Evolutionary conservation across 2,888 invertebrate species (phyloP).

Genomic region (Uropetala carovei): DNA sequence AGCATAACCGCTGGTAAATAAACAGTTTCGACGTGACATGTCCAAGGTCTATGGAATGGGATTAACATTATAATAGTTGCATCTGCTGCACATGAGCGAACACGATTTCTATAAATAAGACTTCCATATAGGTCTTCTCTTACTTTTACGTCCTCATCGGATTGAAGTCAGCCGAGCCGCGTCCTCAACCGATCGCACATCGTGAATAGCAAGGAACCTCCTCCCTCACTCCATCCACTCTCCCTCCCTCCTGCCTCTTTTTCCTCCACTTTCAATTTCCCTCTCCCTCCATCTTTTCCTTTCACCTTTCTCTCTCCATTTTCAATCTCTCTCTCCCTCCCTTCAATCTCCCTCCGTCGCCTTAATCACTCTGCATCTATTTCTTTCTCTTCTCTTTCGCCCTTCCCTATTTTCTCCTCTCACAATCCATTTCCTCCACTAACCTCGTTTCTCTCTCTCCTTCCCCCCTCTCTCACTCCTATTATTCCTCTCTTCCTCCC

Average conservation of each 20-base stretch:
- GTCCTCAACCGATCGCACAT: background rate
- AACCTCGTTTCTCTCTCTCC: background rate
- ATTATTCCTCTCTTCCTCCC: background rate
- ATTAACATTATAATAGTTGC: conserved; percentile 55
- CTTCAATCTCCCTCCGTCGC: background rate
- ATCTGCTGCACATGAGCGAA: conserved; percentile 29
- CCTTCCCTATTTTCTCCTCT: background rate
- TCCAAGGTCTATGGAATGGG: background rate
- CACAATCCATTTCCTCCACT: background rate
- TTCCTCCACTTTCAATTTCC: background rate
- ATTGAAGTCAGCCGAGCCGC: background rate
- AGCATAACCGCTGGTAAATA: background rate
- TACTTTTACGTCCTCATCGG: background rate
- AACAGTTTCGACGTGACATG: background rate
- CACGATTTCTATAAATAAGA: conserved; percentile 52
- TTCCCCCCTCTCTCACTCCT: background rate
- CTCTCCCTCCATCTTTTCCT: background rate
- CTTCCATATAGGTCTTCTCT: conserved; percentile 54
- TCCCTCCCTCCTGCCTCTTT: background rate
- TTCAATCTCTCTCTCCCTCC: background rate
- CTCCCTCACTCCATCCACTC: background rate
- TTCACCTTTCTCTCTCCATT: background rate
- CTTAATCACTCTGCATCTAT: background rate
- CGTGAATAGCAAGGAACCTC: conserved; percentile 40
- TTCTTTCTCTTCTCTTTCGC: background rate